Base-by-base conservation (phyloP, 1,140 invertebrate genomes). In the Trachelipus rathkii region DNA sequence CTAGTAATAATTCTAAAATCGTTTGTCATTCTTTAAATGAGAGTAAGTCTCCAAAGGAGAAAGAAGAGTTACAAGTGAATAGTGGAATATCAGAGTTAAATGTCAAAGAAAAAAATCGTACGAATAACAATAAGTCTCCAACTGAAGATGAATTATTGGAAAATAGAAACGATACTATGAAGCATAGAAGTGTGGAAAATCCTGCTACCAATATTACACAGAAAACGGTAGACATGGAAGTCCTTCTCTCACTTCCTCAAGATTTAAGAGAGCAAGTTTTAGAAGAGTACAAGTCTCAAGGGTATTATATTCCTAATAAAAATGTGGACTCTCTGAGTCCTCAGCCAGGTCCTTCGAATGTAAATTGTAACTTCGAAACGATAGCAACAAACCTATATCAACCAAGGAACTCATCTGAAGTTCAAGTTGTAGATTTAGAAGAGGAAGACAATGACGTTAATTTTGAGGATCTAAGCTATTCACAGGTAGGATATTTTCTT, bases 261-360 rank as follows among this genome's bases (percentile, higher is more conserved):
- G 77, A 78, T 19, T 70, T 81, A 44, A 68, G 77, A 53, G 72
- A 78, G 10, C 77, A 81, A 71, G 75, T 81, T 10, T 74, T 81
- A 23, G 75, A 73, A 23, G 79, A 81, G 72, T 81, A 81, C 53
- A 10, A 71, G 8, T 74, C 77, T 53, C 77, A 76, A 24, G 79
- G 79, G 4, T 81, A 78, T 66, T 70, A 44, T 23, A 74, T 81
- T 33, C 79, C 79, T 19, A 19, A 10, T 11, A 21, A 71, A 24
- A 71, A 7, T 21, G 69, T 33, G 13, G 13, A 15, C 11, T 15
- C 13, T 71, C 21, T 21, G 69, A 71, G 43, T 71, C 43, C 69
- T 44, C 23, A 44, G 8, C 43, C 69, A n/a, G 43, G 69, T 23
- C 50, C 50, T 60, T 60, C 50, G 50, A 60, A 19, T 15, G 7